Evolutionary conservation across 2,888 invertebrate genomes (phyloP).

Genomic region (Drosophila prolongata): DNA sequence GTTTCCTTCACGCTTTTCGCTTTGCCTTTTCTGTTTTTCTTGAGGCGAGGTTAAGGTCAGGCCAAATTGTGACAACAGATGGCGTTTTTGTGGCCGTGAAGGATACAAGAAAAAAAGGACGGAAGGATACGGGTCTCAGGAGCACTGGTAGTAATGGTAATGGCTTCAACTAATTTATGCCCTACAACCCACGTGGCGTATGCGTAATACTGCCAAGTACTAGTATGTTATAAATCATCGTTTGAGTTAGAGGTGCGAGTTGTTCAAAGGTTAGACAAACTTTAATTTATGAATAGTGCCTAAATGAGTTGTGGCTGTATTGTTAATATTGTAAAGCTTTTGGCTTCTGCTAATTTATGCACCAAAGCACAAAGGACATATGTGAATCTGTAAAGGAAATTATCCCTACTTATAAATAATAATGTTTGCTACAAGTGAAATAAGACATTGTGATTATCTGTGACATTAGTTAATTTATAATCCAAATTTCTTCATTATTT

Average conservation of each 20-base stretch:
- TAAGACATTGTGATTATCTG: neutral
- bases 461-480: neutral
- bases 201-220: conserved; percentile 40
- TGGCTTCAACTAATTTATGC: conserved; percentile 64
- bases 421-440: no score
- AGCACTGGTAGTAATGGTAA: conserved; percentile 57
- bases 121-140: conserved; percentile 17
- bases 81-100: conserved; percentile 45
- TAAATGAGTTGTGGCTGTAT: conserved; percentile 2
- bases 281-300: conserved; percentile 7
- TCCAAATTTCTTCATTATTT: conserved; percentile 1
- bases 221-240: conserved; percentile 27
- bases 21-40: conserved; percentile 6
- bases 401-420: neutral
- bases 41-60: conserved; percentile 70
- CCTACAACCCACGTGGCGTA: conserved; percentile 48
- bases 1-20: conserved; percentile 6
- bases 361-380: neutral
- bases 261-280: conserved; percentile 3
- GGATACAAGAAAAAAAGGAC: neutral
- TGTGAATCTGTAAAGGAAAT: neutral
- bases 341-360: neutral
- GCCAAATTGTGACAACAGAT: conserved; percentile 60
- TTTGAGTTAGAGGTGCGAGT: conserved; percentile 11
- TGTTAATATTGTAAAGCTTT: neutral